phyloP scores from a whole-genome alignment of 1,140 invertebrate genomes.

The Caenorhabditis briggsae region DNA sequence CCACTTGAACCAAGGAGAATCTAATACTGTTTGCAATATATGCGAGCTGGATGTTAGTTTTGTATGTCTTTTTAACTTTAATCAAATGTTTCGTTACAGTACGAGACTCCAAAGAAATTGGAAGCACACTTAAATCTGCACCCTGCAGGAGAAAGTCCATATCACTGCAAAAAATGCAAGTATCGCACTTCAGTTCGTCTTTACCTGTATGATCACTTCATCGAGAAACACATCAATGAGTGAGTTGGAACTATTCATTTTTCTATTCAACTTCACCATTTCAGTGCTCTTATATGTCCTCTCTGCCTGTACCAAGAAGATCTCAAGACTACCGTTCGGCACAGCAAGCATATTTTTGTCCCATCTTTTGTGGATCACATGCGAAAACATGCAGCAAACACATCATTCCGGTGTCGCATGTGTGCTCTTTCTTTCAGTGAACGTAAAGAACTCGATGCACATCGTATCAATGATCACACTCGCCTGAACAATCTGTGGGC shows the following conservation, averaged over 20 bases:
- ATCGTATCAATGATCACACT: not conserved
- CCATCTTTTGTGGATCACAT: not conserved
- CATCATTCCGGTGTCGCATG: not conserved
- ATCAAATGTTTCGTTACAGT: slow-evolving; percentile 8
- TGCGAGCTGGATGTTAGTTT: slow-evolving; percentile 59
- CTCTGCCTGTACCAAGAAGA: not conserved
- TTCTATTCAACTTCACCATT: not conserved
- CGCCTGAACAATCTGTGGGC: not conserved
- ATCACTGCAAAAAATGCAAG: slow-evolving; percentile 57
- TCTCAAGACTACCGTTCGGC: not conserved
- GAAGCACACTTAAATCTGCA: slow-evolving; percentile 36
- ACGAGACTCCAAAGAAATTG: not conserved
- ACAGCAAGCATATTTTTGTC: slow-evolving; percentile 37
- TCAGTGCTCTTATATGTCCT: not conserved
- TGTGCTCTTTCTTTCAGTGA: not conserved
- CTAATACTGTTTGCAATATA: slow-evolving; percentile 24
- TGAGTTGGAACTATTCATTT: not conserved
- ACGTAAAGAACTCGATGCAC: not conserved
- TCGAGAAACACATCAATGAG: slow-evolving; percentile 32
- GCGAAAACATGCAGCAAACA: not conserved
- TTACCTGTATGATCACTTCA: slow-evolving; percentile 57
- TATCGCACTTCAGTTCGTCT: slow-evolving; percentile 44
- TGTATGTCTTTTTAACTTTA: not conserved
- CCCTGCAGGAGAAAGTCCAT: slow-evolving; percentile 53
- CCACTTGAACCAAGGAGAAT: not conserved